Percentiles rank a stretch among this genome's conserved stretches.
Conservation (phyloP, 2,888 invertebrate species). For the Cephus sareptanus region DNA sequence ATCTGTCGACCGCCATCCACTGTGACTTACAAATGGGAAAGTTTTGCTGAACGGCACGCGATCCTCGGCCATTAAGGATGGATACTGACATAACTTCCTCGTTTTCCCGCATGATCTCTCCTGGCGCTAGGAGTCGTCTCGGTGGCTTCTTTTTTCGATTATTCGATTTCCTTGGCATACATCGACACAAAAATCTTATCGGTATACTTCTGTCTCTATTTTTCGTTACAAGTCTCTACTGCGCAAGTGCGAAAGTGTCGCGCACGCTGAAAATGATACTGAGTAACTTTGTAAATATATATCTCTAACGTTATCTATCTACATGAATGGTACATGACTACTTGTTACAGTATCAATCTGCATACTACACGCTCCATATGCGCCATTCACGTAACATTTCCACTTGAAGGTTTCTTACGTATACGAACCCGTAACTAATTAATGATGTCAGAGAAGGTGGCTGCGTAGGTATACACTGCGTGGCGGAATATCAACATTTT, state of each 20-base stretch:
- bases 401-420: neutral
- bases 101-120: neutral
- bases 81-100: neutral
- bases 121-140: neutral
- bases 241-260: neutral
- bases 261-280: neutral
- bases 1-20: constrained; percentile 45
- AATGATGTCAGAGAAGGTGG: neutral
- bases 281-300: neutral
- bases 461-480: neutral
- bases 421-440: neutral
- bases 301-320: neutral
- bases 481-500: neutral
- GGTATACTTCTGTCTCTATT: neutral
- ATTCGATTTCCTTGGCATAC: neutral
- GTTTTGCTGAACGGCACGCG: constrained; percentile 54
- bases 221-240: neutral
- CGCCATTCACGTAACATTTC: neutral
- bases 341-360: neutral
- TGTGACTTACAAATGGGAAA: constrained; percentile 50
- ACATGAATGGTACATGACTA: neutral
- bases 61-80: constrained; percentile 25
- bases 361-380: neutral
- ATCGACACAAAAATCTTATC: neutral
- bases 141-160: neutral